These are phyloP conservation scores for Manis crassicaudata DNA, from an alignment of 2,797 vertebrate genomes.

Conservation along the genomic window DNA sequence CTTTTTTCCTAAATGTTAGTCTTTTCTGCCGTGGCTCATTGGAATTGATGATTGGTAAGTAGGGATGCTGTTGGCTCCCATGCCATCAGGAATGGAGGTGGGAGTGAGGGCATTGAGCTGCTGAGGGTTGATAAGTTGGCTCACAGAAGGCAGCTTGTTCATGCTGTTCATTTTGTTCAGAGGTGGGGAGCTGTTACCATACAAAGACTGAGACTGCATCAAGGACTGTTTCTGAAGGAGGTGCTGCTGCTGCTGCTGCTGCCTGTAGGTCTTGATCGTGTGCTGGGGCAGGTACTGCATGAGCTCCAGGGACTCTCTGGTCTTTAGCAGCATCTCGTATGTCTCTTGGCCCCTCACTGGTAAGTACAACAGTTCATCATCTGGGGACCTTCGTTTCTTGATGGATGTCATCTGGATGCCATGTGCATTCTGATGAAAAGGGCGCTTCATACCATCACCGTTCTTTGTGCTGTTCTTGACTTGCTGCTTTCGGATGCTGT, in stretches of 20 bases:
- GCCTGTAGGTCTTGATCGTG: conserved; percentile 97
- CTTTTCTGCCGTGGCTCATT: neutral
- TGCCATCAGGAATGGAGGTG: conserved; percentile 93
- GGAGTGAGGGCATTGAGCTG: conserved; percentile 97
- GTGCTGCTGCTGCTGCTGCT: conserved; percentile 98
- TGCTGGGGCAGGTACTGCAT: conserved; percentile 99
- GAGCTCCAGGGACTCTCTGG: conserved; percentile 98
- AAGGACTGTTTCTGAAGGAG: conserved; percentile 97
- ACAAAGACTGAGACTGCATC: conserved; percentile 92
- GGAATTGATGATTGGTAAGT: neutral
- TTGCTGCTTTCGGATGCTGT: conserved; percentile 99
- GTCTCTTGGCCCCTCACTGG: conserved; percentile 98
- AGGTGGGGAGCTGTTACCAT: conserved; percentile 93
- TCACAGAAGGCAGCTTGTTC: conserved; percentile 99
- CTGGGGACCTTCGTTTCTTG: conserved; percentile 97
- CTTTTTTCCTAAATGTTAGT: neutral
- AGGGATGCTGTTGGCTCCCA: conserved; percentile 91
- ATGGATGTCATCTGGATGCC: conserved; percentile 98
- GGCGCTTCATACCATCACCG: conserved; percentile 98
- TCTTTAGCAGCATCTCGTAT: conserved; percentile 98
- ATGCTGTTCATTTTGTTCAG: conserved; percentile 93
- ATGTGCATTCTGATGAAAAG: conserved; percentile 95
- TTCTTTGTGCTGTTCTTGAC: conserved; percentile 96
- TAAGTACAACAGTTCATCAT: conserved; percentile 97
- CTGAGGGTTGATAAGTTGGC: conserved; percentile 99